phyloP scores from a whole-genome alignment of 1,140 invertebrate species.

The Aradophagus sp. region DNA sequence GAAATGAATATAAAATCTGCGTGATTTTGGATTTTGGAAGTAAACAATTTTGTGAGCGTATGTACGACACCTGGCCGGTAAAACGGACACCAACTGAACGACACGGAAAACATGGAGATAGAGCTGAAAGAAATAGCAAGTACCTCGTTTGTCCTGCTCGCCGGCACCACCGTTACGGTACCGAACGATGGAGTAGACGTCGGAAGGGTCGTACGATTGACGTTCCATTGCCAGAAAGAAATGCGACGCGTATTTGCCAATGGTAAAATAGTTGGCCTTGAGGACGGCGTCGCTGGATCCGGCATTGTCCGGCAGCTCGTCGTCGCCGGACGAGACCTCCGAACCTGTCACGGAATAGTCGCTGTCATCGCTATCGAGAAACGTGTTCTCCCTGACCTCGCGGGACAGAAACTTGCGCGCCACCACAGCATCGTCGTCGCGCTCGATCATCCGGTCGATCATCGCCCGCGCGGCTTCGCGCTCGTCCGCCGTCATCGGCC shows the following conservation, averaged over 20 bases:
- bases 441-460: too few species aligned
- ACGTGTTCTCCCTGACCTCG: slow-evolving; percentile 38
- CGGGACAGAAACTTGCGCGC: slow-evolving; percentile 55
- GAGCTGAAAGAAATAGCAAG: slow-evolving; percentile 25
- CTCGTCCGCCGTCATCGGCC: too few species aligned
- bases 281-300: slow-evolving; percentile 54
- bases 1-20: too few species aligned
- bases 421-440: too few species aligned
- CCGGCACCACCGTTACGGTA: slow-evolving; percentile 58
- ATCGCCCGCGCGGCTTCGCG: too few species aligned
- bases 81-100: too few species aligned
- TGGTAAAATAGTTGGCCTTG: slow-evolving; percentile 69
- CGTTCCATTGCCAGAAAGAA: slow-evolving; percentile 71
- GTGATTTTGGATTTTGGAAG: too few species aligned
- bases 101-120: slow-evolving; percentile 7
- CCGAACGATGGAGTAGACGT: slow-evolving; percentile 66
- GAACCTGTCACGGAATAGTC: slow-evolving; percentile 65
- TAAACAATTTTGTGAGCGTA: too few species aligned
- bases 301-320: slow-evolving; percentile 41
- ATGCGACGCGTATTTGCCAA: slow-evolving; percentile 68
- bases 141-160: slow-evolving; percentile 62
- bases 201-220: slow-evolving; percentile 64
- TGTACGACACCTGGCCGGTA: too few species aligned
- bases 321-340: slow-evolving; percentile 61
- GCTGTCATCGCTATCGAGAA: slow-evolving; percentile 65